A percentile compares a stretch with the other conserved stretches of the same genome.
Conservation (phyloP, 2,888 invertebrate genomes). For the Zygogramma bicolorata region DNA sequence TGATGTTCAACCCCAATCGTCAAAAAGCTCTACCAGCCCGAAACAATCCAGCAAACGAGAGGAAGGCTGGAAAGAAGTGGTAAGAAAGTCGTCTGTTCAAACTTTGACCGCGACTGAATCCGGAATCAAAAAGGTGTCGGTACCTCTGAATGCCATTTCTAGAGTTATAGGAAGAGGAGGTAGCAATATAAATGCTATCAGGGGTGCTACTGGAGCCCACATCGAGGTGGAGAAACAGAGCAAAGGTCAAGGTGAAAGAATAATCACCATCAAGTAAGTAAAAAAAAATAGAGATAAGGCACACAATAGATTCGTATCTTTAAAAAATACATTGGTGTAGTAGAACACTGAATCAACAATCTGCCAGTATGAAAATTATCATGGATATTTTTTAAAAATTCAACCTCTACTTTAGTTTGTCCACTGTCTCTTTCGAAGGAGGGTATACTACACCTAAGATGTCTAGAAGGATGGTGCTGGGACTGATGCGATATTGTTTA, state of each 20-base stretch:
- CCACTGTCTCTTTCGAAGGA: too few species aligned
- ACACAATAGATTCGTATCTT: neutral
- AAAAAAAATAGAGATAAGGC: neutral
- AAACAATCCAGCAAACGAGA: constrained; percentile 79
- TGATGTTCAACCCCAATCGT: constrained; percentile 37
- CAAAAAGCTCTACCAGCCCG: constrained; percentile 72
- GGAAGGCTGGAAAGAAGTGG: constrained; percentile 95
- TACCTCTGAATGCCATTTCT: constrained; percentile 94
- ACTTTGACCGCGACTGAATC: constrained; percentile 62
- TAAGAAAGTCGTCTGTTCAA: constrained; percentile 69
- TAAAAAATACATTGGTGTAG: too few species aligned
- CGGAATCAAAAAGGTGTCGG: constrained; percentile 91
- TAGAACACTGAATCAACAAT: too few species aligned
- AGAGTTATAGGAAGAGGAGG: constrained; percentile 98
- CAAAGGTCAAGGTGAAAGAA: constrained; percentile 93
- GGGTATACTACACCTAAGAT: too few species aligned
- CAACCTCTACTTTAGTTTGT: too few species aligned
- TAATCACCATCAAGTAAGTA: constrained; percentile 91
- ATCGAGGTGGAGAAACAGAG: constrained; percentile 98
- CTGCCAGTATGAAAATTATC: too few species aligned
- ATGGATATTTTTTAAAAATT: too few species aligned
- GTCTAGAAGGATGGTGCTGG: too few species aligned
- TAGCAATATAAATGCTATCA: constrained; percentile 97
- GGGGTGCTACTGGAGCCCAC: constrained; percentile 96
- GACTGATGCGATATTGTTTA: too few species aligned